A percentile compares a stretch with the other conserved stretches of the same genome.
phyloP scores from a whole-genome alignment of 2,113 vertebrate genomes.

The Promerops cafer region DNA sequence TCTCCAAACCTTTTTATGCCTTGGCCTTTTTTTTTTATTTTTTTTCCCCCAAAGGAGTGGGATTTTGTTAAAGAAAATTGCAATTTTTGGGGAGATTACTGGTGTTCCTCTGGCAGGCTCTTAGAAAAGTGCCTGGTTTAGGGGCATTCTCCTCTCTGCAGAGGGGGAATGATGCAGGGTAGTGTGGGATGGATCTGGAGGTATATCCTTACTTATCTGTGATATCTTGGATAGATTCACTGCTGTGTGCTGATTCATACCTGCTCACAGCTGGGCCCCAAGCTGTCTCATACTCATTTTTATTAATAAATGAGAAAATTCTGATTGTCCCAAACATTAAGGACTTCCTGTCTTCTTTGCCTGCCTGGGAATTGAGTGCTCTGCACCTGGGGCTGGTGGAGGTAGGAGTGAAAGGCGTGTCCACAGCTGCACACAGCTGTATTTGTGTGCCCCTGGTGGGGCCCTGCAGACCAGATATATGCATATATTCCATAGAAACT shows the following conservation, averaged over 20 bases:
- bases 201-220: background rate
- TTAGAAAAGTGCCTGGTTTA: background rate
- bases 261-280: background rate
- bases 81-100: background rate
- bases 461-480: background rate
- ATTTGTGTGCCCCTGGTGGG: background rate
- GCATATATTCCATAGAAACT: background rate
- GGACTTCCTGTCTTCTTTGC: background rate
- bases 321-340: background rate
- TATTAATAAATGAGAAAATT: background rate
- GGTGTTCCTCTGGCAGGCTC: background rate
- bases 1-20: background rate
- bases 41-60: background rate
- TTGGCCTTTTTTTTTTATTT: background rate
- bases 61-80: background rate
- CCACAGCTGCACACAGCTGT: background rate
- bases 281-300: background rate
- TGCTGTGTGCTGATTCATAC: background rate
- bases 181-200: background rate
- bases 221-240: background rate
- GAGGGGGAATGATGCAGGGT: background rate
- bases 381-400: background rate
- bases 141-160: background rate
- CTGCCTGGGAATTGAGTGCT: background rate
- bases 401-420: rapidly evolving